A percentile compares a stretch with the other conserved stretches of the same genome.
Conservation (phyloP, 2,113 vertebrate genomes). For the Nerophis lumbriciformis region DNA sequence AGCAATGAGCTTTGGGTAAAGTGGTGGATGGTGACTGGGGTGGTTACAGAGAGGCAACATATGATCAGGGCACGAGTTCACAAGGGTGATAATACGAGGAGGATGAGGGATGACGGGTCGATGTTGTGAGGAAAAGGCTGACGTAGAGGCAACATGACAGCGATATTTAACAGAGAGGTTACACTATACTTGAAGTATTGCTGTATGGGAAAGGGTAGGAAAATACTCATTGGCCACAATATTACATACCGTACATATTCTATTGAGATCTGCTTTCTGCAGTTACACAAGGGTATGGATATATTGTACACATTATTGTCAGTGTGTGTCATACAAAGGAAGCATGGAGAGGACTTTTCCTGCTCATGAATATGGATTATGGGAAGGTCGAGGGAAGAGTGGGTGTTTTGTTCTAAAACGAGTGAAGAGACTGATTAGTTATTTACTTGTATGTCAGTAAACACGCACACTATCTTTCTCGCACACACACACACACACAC, state of each 20-base stretch:
- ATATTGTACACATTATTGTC: background rate
- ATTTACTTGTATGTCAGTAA: constrained; percentile 1
- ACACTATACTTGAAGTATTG: background rate
- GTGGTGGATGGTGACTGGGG: constrained; percentile 45
- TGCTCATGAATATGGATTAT: background rate
- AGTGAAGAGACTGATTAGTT: background rate
- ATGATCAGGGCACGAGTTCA: constrained; percentile 62
- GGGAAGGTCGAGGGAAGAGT: constrained; percentile 4
- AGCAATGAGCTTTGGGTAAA: constrained; percentile 47
- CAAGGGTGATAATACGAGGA: constrained; percentile 43
- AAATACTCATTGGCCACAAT: background rate
- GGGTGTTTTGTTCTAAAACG: constrained; percentile 1
- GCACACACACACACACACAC: background rate
- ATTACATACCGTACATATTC: background rate
- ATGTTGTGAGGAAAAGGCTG: constrained; percentile 19
- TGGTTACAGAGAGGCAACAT: constrained; percentile 56
- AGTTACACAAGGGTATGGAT: background rate
- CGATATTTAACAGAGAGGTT: background rate
- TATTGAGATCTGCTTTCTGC: background rate
- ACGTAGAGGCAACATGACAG: constrained; percentile 17
- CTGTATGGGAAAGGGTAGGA: background rate
- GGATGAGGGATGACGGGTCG: constrained; percentile 40
- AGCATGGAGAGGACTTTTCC: background rate
- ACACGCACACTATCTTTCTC: background rate
- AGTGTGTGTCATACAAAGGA: background rate